Evolutionary conservation across 2,797 vertebrate genomes (phyloP), one percentile per base, ranked within the genome.

Genomic region (Squalus acanthias): DNA sequence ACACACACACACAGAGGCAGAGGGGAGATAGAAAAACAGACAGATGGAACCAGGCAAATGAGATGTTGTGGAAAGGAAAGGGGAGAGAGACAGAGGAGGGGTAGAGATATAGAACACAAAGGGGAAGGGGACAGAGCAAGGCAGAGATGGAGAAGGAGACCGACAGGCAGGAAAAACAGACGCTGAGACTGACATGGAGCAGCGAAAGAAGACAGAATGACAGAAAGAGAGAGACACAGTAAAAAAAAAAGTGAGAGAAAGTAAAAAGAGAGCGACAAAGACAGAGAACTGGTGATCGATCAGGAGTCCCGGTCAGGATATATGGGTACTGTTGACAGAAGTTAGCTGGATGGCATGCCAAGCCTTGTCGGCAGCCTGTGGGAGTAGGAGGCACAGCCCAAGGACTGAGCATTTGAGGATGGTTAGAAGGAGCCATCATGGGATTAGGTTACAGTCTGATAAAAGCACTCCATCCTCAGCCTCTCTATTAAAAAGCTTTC

Each of bases 271-370:
- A 67, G 60, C 6, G 82, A 85, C 63, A 65, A 65, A 67, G 89
- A n/a, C 91, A 22, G 57, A 9, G 26, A 60, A 33, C 53, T 20
- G 89, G 53, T 26, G n/a, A 93, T 46, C 22, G 39, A 24, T 93
- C 65, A 22, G 65, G 8, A 69, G 91, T 46, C n/a, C n/a, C 1
- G 3, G 65, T 69, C 91, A 72, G 70, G 53, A 22, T 76, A 57
- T 95, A 76, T 57, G 94, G 94, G 50, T 95, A 95, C 26, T 95
- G 94, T 95, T 95, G 94, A 95, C 70, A 95, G 70, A 95, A 72
- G 13, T 95, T 95, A 74, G 46, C 94, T 95, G 26, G 26, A 95
- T 95, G 70, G 50, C 94, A 76, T 57, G 94, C 94, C 94, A 76
- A 74, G 53, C 94, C 94, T 95, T 33, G 94, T 74, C 46, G 1